A percentile compares a stretch with the other conserved stretches of the same genome.
Conservation (phyloP, 2,888 invertebrate species). For the Autographa pulchrina region DNA sequence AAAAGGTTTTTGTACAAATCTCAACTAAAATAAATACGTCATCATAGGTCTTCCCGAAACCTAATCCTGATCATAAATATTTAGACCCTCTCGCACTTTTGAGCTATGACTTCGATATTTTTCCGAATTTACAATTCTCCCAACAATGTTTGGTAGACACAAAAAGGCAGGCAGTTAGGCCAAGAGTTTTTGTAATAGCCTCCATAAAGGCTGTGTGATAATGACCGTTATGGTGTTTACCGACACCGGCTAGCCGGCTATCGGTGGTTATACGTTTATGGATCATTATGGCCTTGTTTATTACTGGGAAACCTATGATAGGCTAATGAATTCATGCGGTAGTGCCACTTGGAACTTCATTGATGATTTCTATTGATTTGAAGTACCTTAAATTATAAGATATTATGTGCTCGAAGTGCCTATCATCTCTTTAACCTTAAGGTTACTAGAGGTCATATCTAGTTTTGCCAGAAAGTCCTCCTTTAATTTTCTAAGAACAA, state of each 20-base stretch:
- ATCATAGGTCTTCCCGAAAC: no score
- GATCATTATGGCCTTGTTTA: slow-evolving; percentile 23
- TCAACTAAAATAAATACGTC: no score
- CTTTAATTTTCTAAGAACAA: no score
- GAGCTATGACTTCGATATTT: neutral
- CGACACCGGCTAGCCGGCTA: slow-evolving; percentile 30
- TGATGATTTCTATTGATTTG: no score
- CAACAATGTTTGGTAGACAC: slow-evolving; percentile 11
- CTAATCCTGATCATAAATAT: no score
- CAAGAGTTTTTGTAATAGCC: slow-evolving; percentile 45
- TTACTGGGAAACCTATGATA: slow-evolving; percentile 8
- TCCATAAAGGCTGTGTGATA: slow-evolving; percentile 52
- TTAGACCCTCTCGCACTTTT: no score
- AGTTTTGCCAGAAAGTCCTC: no score
- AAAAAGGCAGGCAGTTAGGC: slow-evolving; percentile 44
- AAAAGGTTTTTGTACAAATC: no score
- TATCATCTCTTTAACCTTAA: no score
- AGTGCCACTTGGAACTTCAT: neutral
- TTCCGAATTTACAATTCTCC: slow-evolving; percentile 30
- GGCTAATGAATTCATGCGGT: neutral
- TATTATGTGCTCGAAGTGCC: no score
- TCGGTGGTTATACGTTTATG: slow-evolving; percentile 38
- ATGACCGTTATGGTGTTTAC: slow-evolving; percentile 51
- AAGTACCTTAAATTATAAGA: no score
- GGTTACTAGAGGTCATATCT: no score